These are phyloP conservation scores for Pelodiscus sinensis DNA, from an alignment of 2,113 vertebrate genomes.

Conservation along the genomic window DNA sequence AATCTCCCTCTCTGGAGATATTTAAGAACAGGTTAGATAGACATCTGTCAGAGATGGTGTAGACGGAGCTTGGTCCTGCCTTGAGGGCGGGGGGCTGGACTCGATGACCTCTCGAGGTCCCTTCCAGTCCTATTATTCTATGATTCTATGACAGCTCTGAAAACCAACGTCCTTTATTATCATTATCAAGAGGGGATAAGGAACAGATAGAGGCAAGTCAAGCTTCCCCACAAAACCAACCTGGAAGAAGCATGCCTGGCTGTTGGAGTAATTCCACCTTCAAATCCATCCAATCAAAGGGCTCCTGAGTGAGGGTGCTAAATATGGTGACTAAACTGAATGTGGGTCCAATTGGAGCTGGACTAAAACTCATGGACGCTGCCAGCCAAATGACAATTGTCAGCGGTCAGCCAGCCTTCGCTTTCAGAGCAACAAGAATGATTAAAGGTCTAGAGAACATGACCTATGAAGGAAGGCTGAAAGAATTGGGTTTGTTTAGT, in stretches of 20 bases:
- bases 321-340: neutral
- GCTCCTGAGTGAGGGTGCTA: neutral
- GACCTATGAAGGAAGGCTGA: too few relatives aligned
- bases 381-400: neutral
- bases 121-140: too few relatives aligned
- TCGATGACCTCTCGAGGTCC: too few relatives aligned
- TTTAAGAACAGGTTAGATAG: too few relatives aligned
- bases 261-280: rapidly evolving
- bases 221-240: neutral
- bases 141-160: rapidly evolving
- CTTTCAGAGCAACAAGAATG: too few relatives aligned
- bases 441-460: too few relatives aligned
- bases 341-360: neutral
- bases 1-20: too few relatives aligned
- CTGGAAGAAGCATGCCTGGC: neutral
- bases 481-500: too few relatives aligned
- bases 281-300: neutral
- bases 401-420: neutral
- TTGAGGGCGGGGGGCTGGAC: too few relatives aligned
- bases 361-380: rapidly evolving
- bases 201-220: neutral
- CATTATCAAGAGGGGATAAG: neutral
- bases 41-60: too few relatives aligned
- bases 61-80: too few relatives aligned
- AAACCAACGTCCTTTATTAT: neutral